Conservation (phyloP, 2,888 invertebrate species). For the Thymelicus lineola region DNA sequence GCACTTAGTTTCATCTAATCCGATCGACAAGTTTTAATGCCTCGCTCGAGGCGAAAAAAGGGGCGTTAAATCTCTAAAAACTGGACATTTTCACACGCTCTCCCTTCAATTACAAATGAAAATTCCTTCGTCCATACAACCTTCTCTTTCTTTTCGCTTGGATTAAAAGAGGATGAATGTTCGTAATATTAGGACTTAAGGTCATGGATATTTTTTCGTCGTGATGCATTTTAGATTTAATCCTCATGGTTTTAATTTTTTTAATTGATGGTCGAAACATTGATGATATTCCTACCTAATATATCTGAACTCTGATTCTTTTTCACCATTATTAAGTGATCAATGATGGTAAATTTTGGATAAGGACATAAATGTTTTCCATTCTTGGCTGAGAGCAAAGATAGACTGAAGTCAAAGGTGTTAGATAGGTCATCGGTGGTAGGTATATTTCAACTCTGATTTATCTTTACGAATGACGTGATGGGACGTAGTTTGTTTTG, state of each 20-base stretch:
- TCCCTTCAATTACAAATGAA: constrained; percentile 63
- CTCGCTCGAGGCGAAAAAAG: constrained; percentile 80
- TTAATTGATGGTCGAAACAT: constrained; percentile 22
- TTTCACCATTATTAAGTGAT: too few species aligned
- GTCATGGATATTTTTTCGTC: constrained; percentile 46
- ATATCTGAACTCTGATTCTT: too few species aligned
- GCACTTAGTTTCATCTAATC: constrained; percentile 83
- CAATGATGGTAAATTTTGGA: too few species aligned
- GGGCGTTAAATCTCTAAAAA: constrained; percentile 76
- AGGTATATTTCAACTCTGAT: too few species aligned
- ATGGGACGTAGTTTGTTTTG: too few species aligned
- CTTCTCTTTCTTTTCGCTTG: constrained; percentile 17
- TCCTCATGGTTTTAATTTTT: constrained; percentile 37
- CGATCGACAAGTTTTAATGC: constrained; percentile 82
- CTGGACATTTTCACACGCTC: constrained; percentile 81
- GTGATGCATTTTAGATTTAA: constrained; percentile 26
- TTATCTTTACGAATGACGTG: too few species aligned
- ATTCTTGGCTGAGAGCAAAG: too few species aligned
- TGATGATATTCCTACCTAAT: too few species aligned
- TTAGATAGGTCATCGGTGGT: too few species aligned
- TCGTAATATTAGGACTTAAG: constrained; percentile 8
- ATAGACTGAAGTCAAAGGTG: too few species aligned
- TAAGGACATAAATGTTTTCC: too few species aligned
- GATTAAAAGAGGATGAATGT: constrained; percentile 12
- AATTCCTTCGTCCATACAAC: constrained; percentile 50